Evolutionary conservation across 2,888 invertebrate genomes (phyloP), one percentile per base, ranked within the genome.

Genomic region (Anthophora plumipes): DNA sequence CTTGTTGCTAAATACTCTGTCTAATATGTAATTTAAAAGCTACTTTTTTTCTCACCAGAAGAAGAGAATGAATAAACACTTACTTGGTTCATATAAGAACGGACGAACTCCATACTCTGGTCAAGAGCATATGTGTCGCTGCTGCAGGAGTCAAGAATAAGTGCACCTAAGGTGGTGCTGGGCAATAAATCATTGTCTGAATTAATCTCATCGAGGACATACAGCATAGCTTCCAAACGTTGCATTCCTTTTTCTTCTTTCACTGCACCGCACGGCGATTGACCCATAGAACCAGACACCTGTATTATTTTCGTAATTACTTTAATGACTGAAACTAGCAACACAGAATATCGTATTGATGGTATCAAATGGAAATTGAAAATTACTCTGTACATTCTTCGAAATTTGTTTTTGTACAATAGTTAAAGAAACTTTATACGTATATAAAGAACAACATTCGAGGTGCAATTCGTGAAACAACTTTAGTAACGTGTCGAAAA

Each of bases 241-340:
- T 96, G 96, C 77, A 96, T 95, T 20, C 96, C 96, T 85, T 96
- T 96, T 88, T 96, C 96, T 83, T 95, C 95, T 90, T 96, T 95
- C 57, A 95, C 95, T 6, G 94, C 94, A 3, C 95, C 95, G 85
- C 95, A 95, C 3, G 94, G 92, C 20, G 91, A 93, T 91, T 85
- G 94, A 83, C 92, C 91, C 22, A 91, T 91, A 64, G 91, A 90
- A 9, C 92, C 92, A 6, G 91, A 82, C 43, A 93, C 90, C 92
- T 93, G n/a, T n/a, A n/a, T n/a, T n/a, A n/a, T n/a, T n/a, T n/a
- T n/a, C n/a, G n/a, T n/a, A n/a, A n/a, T n/a, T n/a, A n/a, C n/a
- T n/a, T n/a, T n/a, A n/a, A n/a, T n/a, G n/a, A n/a, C n/a, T n/a
- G n/a, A n/a, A n/a, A n/a, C n/a, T n/a, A n/a, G n/a, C n/a, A n/a